These are phyloP conservation scores for Nycteola revayana DNA, from an alignment of 2,888 invertebrate genomes.

Conservation along the genomic window DNA sequence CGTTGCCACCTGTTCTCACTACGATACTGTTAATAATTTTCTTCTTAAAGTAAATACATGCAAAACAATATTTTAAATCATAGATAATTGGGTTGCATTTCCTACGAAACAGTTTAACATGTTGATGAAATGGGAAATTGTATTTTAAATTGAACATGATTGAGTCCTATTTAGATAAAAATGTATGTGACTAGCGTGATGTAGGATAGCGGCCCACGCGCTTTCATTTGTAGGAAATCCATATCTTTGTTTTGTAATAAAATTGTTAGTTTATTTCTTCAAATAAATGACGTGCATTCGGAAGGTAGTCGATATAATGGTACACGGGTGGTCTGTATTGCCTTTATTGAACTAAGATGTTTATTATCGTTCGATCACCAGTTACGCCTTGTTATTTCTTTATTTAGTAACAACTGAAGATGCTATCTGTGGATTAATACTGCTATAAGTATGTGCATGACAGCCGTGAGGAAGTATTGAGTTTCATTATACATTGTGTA, in stretches of 20 bases:
- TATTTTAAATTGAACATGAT: conserved; percentile 25
- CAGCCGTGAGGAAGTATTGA: conserved; percentile 17
- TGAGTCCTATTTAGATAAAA: conserved; percentile 35
- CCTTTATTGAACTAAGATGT: conserved; percentile 37
- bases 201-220: conserved; percentile 70
- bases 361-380: conserved; percentile 33
- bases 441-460: conserved; percentile 21
- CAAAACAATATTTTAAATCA: conserved; percentile 30
- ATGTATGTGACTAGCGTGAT: conserved; percentile 36
- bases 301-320: conserved; percentile 41
- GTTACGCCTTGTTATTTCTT: conserved; percentile 35
- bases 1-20: conserved; percentile 70
- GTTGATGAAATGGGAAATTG: conserved; percentile 26
- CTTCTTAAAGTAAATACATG: conserved; percentile 24
- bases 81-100: conserved; percentile 29
- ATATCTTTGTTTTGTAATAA: conserved; percentile 75
- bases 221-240: conserved; percentile 72
- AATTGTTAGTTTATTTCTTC: conserved; percentile 72
- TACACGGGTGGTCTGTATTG: conserved; percentile 59
- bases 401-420: conserved; percentile 29
- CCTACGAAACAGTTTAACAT: conserved; percentile 5
- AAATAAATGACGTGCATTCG: conserved; percentile 58
- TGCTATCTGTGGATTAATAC: conserved; percentile 32
- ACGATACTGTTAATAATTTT: conserved; percentile 62
- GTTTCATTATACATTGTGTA: conserved; percentile 18